A percentile compares a stretch with the other conserved stretches of the same genome.
Evolutionary conservation across 2,113 vertebrate genomes (phyloP).

Genomic region (Centropus unirufus): DNA sequence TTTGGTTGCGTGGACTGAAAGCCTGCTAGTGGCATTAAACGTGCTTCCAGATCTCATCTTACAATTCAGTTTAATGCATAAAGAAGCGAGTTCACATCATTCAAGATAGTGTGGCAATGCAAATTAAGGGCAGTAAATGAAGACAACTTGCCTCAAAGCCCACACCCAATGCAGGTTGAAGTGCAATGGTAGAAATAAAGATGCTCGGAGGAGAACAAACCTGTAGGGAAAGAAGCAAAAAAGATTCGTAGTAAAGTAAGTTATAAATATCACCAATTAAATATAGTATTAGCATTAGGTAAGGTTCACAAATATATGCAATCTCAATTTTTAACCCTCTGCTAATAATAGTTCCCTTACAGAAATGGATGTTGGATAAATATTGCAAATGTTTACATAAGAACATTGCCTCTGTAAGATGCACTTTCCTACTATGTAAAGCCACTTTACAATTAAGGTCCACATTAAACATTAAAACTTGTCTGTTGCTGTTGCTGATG

Average conservation of each 20-base stretch:
- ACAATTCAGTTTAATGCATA: neutral
- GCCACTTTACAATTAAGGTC: neutral
- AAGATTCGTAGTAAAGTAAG: neutral
- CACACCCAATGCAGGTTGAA: rapidly evolving
- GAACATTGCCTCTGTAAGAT: neutral
- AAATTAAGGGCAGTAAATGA: neutral
- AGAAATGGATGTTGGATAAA: neutral
- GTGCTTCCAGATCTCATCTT: neutral
- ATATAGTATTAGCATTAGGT: neutral
- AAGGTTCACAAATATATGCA: neutral
- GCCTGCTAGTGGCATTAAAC: neutral
- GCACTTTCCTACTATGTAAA: neutral
- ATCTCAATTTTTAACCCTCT: neutral
- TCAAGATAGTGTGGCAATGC: neutral
- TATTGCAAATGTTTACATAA: neutral
- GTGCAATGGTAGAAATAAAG: neutral
- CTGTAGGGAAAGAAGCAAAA: neutral
- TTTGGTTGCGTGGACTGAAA: neutral
- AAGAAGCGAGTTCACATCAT: neutral
- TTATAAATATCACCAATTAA: neutral
- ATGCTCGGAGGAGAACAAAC: neutral
- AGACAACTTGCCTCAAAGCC: neutral
- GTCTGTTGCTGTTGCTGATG: neutral
- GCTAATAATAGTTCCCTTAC: neutral
- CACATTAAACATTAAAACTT: neutral